Percentiles rank a stretch among this genome's conserved stretches.
Evolutionary conservation across 2,888 invertebrate genomes (phyloP).

Genomic region (Euzetes globulus): DNA sequence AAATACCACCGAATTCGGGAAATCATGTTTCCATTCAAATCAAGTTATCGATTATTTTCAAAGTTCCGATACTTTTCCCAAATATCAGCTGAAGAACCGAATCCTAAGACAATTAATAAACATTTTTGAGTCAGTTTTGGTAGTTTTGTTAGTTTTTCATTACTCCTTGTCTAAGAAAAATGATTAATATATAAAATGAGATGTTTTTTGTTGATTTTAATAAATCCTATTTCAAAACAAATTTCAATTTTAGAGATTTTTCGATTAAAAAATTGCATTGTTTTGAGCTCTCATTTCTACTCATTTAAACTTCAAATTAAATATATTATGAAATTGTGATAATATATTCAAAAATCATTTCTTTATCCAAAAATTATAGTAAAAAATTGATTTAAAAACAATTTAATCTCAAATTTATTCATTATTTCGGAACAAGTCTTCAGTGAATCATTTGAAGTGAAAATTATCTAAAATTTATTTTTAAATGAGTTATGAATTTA

Average conservation of each 20-base stretch:
- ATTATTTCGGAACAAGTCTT: neutral
- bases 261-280: neutral
- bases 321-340: neutral
- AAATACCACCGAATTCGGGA: neutral
- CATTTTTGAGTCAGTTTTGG: neutral
- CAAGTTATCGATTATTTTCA: neutral
- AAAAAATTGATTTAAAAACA: neutral
- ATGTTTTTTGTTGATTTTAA: neutral
- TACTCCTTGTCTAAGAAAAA: neutral
- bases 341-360: neutral
- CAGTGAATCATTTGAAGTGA: neutral
- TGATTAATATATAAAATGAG: constrained; percentile 3
- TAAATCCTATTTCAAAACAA: neutral
- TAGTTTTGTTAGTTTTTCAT: neutral
- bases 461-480: neutral
- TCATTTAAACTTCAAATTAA: neutral
- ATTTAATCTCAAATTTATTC: neutral
- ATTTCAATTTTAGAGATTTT: neutral
- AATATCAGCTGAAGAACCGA: neutral
- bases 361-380: neutral
- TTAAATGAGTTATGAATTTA: no score
- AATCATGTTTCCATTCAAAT: no score
- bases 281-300: neutral
- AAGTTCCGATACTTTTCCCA: neutral
- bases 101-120: neutral